Conservation (phyloP, 2,888 invertebrate species). For the Drosophila rellima region DNA sequence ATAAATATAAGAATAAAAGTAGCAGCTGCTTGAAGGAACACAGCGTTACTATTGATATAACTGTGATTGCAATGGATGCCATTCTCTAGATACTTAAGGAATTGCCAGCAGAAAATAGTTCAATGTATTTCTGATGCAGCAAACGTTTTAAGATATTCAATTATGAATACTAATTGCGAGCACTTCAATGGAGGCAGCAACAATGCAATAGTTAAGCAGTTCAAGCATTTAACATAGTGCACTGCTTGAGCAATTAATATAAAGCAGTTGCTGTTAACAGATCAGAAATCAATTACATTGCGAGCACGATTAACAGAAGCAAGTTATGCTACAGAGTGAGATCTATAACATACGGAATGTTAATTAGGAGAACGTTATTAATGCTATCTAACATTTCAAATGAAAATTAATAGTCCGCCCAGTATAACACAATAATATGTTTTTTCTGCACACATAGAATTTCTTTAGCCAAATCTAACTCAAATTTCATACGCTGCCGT, state of each 20-base stretch:
- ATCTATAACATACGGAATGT: not conserved
- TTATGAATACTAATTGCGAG: conserved; percentile 12
- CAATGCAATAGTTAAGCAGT: not conserved
- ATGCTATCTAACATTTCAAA: no score
- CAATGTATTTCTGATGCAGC: conserved; percentile 3
- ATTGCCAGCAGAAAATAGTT: not conserved
- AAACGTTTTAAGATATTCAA: conserved; percentile 5
- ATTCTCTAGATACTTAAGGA: conserved; percentile 8
- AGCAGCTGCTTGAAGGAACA: conserved; percentile 59
- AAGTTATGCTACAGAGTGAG: not conserved
- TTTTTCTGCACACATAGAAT: conserved; percentile 6
- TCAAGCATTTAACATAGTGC: not conserved
- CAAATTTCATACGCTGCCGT: conserved; percentile 10
- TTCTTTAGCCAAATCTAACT: not conserved
- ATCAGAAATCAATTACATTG: not conserved
- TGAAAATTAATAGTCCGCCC: not conserved
- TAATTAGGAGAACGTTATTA: not conserved
- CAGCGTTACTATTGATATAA: conserved; percentile 58
- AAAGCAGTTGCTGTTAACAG: not conserved
- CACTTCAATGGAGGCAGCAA: not conserved
- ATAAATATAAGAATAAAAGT: conserved; percentile 27
- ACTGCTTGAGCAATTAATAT: not conserved
- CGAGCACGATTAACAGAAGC: not conserved
- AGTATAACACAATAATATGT: not conserved
- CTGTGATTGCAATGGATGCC: conserved; percentile 25